Evolutionary conservation across 2,797 vertebrate species (phyloP), one percentile per base, ranked within the genome.

Genomic region (Rhabdomys pumilio): DNA sequence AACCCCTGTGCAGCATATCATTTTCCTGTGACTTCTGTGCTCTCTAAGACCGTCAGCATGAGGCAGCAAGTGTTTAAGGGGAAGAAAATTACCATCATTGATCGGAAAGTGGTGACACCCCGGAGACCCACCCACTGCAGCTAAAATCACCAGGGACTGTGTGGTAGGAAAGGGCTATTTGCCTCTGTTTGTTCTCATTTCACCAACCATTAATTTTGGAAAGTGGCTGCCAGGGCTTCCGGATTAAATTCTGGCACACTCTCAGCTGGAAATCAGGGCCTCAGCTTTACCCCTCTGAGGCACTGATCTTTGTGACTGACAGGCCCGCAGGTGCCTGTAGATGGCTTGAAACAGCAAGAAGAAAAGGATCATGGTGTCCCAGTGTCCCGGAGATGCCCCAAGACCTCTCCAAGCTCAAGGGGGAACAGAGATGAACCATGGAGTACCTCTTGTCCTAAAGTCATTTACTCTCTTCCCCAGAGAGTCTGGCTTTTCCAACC

Each of bases 21-120:
- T 89, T 94, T 94, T 69, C 95, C 87, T 92, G 50, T 92, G 94
- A 95, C 92, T 75, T n/a, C n/a, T 50, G 20, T 34, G 53, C 59
- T 85, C 69, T 9, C n/a, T 6, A 61, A 97, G 92, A 29, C 89
- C 76, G 81, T 91, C n/a, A 15, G 13, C 0, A 0, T 67, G 96
- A 90, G 85, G 72, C 95, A 96, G 67, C 53, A 77, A 84, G 88
- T 94, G 59, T 94, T 69, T 69, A 63, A 75, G 38, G 53, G 61
- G 50, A 67, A 91, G 91, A 95, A 95, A 96, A 97, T 97, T 34
- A 96, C 90, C 80, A 76, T 89, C 89, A 88, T 57, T 79, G 83
- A 85, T 94, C 67, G 47, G 90, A 92, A 77, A 80, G 95, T 72
- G 26, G 92, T 50, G 92, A 88, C 53, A 75, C 41, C 75, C 95